Conservation (phyloP, 2,888 invertebrate genomes). For the Smittia aterrima region DNA sequence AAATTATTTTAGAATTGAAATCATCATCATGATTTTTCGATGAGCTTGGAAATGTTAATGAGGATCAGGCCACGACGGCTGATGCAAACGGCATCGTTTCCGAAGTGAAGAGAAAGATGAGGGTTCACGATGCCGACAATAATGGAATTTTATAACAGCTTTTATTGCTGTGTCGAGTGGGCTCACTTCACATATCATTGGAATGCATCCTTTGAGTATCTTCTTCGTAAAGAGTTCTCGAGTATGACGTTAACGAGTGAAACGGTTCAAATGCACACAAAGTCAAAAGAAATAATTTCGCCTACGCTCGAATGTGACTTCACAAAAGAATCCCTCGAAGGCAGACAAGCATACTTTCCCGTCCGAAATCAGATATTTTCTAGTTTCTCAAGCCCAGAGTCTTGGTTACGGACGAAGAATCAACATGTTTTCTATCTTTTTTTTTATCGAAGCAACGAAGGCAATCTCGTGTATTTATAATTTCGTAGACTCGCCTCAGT, state of each 20-base stretch:
- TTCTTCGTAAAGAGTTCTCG: too few relatives aligned
- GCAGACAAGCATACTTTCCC: neutral
- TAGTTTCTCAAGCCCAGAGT: neutral
- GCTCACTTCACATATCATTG: too few relatives aligned
- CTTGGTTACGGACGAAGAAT: neutral
- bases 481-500: neutral
- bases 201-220: too few relatives aligned
- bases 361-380: neutral
- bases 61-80: neutral
- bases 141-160: too few relatives aligned
- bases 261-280: neutral
- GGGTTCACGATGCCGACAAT: too few relatives aligned
- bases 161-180: too few relatives aligned
- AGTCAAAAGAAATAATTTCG: neutral
- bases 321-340: neutral
- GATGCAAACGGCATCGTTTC: too few relatives aligned
- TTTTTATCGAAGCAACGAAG: neutral
- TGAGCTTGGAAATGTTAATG: slow-evolving; percentile 10
- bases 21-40: neutral
- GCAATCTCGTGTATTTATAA: slow-evolving; percentile 11
- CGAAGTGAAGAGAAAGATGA: too few relatives aligned
- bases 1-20: too few relatives aligned
- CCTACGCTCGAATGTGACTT: neutral
- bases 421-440: neutral
- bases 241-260: too few relatives aligned